A percentile compares a stretch with the other conserved stretches of the same genome.
Evolutionary conservation across 2,888 invertebrate genomes (phyloP).

Genomic region (Platerodrilus igneus): DNA sequence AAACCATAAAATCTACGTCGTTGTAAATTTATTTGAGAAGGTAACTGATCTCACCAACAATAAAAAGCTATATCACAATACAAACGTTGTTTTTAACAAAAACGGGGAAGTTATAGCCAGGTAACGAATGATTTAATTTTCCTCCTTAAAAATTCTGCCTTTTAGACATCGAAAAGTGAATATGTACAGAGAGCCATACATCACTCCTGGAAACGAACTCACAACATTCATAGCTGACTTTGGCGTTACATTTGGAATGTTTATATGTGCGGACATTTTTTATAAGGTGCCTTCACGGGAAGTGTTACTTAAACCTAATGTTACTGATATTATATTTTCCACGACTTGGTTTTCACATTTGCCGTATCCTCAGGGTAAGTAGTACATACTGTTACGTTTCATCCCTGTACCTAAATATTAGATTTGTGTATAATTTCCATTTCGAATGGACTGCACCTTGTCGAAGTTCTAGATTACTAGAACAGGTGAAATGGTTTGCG

Average conservation of each 20-base stretch:
- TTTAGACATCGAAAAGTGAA: slow-evolving; percentile 43
- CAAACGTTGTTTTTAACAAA: slow-evolving; percentile 73
- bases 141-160: background rate
- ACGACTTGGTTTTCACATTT: slow-evolving; percentile 80
- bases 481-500: no score
- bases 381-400: no score
- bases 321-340: slow-evolving; percentile 62
- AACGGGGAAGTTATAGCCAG: slow-evolving; percentile 66
- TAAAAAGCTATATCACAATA: slow-evolving; percentile 58
- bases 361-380: slow-evolving; percentile 66
- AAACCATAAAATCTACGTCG: slow-evolving; percentile 58
- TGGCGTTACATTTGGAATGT: slow-evolving; percentile 72
- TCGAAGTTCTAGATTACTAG: no score
- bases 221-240: slow-evolving; percentile 67
- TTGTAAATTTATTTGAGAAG: slow-evolving; percentile 66
- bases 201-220: slow-evolving; percentile 38
- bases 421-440: no score
- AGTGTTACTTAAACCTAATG: slow-evolving; percentile 28
- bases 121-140: slow-evolving; percentile 42
- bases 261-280: slow-evolving; percentile 78
- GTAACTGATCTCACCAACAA: slow-evolving; percentile 48
- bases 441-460: no score
- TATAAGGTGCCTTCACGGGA: slow-evolving; percentile 66
- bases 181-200: slow-evolving; percentile 47
- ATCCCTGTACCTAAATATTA: background rate